Conservation (phyloP, 1,140 invertebrate species). For the Dendrolimus kikuchii region DNA sequence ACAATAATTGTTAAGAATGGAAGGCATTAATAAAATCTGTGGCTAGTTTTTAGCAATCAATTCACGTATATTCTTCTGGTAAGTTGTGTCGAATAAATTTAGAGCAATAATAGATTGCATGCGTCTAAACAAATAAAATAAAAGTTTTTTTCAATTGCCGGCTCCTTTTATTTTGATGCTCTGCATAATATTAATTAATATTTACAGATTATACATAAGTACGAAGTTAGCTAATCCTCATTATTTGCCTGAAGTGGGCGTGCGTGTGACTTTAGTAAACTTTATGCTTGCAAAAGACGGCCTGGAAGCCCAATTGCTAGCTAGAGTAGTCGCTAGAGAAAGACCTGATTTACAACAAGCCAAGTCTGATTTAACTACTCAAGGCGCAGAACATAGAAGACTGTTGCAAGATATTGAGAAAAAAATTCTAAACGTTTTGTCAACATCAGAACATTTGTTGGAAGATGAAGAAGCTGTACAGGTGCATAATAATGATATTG, state of each 20-base stretch:
- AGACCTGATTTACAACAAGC: slow-evolving; percentile 93
- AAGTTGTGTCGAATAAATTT: too few relatives aligned
- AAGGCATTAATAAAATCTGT: too few relatives aligned
- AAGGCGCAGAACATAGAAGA: slow-evolving; percentile 93
- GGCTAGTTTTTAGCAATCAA: too few relatives aligned
- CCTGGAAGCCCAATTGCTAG: slow-evolving; percentile 92
- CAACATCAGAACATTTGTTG: slow-evolving; percentile 92
- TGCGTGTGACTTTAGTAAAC: slow-evolving; percentile 94
- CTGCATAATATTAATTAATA: not conserved
- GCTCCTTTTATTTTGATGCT: too few relatives aligned
- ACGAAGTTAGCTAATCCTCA: slow-evolving; percentile 95
- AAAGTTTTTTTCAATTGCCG: too few relatives aligned
- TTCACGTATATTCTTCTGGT: too few relatives aligned
- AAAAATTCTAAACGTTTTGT: slow-evolving; percentile 87
- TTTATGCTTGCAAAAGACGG: slow-evolving; percentile 94
- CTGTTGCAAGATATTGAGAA: slow-evolving; percentile 95
- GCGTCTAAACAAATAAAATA: too few relatives aligned
- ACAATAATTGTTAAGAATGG: too few relatives aligned
- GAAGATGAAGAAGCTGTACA: slow-evolving; percentile 96
- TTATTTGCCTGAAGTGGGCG: slow-evolving; percentile 92
- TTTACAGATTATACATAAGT: slow-evolving; percentile 90
- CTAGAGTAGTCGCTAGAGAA: slow-evolving; percentile 93
- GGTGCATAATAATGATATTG: slow-evolving; percentile 20
- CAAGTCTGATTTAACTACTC: slow-evolving; percentile 90
- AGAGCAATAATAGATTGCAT: too few relatives aligned